Evolutionary conservation across 1,140 invertebrate genomes (phyloP), one percentile per base, ranked within the genome.

Genomic region (Drosophila funebris): DNA sequence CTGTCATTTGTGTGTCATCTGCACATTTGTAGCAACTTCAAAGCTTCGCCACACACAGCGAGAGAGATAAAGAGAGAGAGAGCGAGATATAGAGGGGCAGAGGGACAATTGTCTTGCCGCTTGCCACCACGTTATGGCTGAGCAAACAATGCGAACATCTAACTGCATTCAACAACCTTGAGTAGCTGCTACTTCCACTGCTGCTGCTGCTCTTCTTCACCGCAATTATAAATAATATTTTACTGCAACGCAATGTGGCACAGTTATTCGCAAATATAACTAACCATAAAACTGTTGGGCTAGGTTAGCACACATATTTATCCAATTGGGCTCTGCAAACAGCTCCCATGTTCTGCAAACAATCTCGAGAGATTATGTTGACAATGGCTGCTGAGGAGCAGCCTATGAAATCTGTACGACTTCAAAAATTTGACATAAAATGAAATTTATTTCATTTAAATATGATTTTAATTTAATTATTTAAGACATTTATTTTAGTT

Each of bases 161-260:
- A 88, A 88, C 83, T 83, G 83, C 83, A 76, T 71, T 82, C 50
- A 83, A 66, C 70, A 87, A 83, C 82, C 83, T 88, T 87, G 83
- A 83, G 78, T 78, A 76, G 57, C 46, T 41, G 33, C 33, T 11
- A 8, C 31, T 24, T 31, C 29, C 2, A 9, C 29, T 31, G 7
- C 29, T 31, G 7, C 24, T 27, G 3, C 24, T 27, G 6, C 24
- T 27, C 24, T 27, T 27, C 57, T 36, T 44, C 16, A 11, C 18
- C 3, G 44, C 31, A 61, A 61, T 61, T 61, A 61, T 61, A 50
- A 61, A 27, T 50, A 61, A 54, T 46, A 39, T 16, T 61, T 41
- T 43, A 58, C 56, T 56, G 60, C 62, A 70, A 64, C 31, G 67
- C 67, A 64, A 39, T 66, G 52, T 72, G 52, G 53, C 69, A 66